Evolutionary conservation across 2,113 vertebrate genomes (phyloP).

Genomic region (Engraulis encrasicolus): DNA sequence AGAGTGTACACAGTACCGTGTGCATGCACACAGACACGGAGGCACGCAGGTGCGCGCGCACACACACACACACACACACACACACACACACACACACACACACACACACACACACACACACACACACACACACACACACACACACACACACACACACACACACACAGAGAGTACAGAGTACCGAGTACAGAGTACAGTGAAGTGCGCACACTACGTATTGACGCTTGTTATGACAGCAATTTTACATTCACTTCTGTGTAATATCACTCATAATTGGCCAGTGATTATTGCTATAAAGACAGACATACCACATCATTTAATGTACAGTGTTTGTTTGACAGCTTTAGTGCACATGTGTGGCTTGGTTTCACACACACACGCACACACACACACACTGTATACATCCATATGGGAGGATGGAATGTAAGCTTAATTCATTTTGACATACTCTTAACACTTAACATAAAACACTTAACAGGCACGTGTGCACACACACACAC

Average conservation of each 20-base stretch:
- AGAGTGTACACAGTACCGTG: no score
- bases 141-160: no score
- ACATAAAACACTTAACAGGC: neutral
- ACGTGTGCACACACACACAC: neutral
- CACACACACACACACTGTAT: neutral
- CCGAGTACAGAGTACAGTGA: neutral
- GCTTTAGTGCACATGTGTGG: neutral
- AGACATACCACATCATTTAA: neutral
- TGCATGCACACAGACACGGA: neutral
- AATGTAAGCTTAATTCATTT: neutral
- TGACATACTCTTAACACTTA: neutral
- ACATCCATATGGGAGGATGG: neutral
- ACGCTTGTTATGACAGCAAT: neutral
- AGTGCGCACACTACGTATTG: neutral
- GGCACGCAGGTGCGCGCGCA: neutral
- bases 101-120: neutral
- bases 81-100: slow-evolving; percentile 6
- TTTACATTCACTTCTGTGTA: neutral
- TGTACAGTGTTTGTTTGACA: neutral
- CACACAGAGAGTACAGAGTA: neutral
- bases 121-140: no score
- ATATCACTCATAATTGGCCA: neutral
- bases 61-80: neutral
- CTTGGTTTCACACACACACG: neutral
- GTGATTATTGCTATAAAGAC: no score